Base-by-base conservation (phyloP, 1,140 invertebrate species). In the Tetramorium parvispinum region DNA sequence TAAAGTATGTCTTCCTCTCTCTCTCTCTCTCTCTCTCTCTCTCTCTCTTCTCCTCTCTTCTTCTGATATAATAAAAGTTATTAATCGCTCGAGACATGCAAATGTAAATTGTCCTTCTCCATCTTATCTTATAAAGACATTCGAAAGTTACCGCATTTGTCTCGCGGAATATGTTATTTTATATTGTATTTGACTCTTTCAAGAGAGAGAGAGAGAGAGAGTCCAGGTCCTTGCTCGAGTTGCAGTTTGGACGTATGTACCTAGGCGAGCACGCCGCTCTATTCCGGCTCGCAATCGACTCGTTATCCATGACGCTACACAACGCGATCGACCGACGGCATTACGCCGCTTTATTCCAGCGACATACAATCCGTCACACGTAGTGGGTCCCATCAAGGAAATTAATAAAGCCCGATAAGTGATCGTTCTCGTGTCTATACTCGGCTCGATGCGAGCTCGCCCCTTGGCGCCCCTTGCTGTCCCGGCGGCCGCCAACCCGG, bases 331-430 rank as follows among this genome's bases (percentile, higher is more conserved):
- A 73, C 79, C 53, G 24, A n/a, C 24, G 40, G 16, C 53, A 57
- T 49, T 82, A 70, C 55, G 51, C 65, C 40, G 68, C 66, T 59
- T 46, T 82, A 71, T 73, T 73, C 79, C 51, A 46, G n/a, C 77
- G 68, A 76, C 55, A 59, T 53, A 85, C 82, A 85, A 85, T 85
- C 82, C 59, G 82, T 85, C 82, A 85, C 71, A 85, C 82, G 57
- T 78, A 49, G 79, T 27, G 27, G 32, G 24, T 13, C 32, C 85
- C 85, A 85, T 85, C 85, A 85, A 85, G 76, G 24, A 85, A 85
- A 85, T 85, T 85, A 85, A 85, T 85, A 85, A 85, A 85, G 76
- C 61, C 76, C 76, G 85, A 85, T 85, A 85, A 85, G 85, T 85
- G 85, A 85, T 85, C 63, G 51, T 78, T 85, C 82, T 55, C 59